Evolutionary conservation across 2,113 vertebrate genomes (phyloP), one percentile per base, ranked within the genome.

Genomic region (Rissa tridactyla): DNA sequence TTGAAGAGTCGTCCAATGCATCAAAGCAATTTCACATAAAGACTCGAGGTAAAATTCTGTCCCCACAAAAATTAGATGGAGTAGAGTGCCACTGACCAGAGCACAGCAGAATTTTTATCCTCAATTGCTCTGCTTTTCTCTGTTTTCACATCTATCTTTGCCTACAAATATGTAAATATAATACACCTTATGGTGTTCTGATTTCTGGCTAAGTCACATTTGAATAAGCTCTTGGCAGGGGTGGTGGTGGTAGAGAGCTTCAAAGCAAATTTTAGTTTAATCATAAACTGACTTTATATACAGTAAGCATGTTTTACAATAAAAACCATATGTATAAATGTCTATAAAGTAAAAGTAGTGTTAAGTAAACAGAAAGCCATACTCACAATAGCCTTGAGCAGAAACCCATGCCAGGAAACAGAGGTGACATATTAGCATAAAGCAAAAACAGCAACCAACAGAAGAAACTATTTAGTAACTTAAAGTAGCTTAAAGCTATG

Each of bases 321-420:
- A 21, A 89, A 79, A 81, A 40, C 16, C 42, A 64, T 46, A 46
- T 46, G 18, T 46, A 46, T 61, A 70, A 76, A 77, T 65, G 62
- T 25, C 34, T 68, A 75, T n/a, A 55, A 78, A 69, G 23, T 62
- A 46, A 77, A 61, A 80, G 65, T 65, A 91, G 44, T 38, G 42
- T 88, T 96, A 91, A 94, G 70, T 86, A 88, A 97, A 97, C 47
- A 97, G 91, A 62, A 95, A 97, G 93, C 96, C 91, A 98, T 98
- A 98, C 98, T 99, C 98, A 99, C 98, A 98, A 98, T 98, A 97
- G 98, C 98, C 99, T 98, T 98, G 98, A 95, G 97, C 94, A 95
- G 95, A 97, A 96, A 97, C 96, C 93, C 97, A 97, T 94, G 97
- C 97, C 97, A 98, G 97, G 94, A 97, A 96, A 98, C 94, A 98